Evolutionary conservation across 2,797 vertebrate species (phyloP), one percentile per base, ranked within the genome.

Genomic region (Gephyroberyx darwinii): DNA sequence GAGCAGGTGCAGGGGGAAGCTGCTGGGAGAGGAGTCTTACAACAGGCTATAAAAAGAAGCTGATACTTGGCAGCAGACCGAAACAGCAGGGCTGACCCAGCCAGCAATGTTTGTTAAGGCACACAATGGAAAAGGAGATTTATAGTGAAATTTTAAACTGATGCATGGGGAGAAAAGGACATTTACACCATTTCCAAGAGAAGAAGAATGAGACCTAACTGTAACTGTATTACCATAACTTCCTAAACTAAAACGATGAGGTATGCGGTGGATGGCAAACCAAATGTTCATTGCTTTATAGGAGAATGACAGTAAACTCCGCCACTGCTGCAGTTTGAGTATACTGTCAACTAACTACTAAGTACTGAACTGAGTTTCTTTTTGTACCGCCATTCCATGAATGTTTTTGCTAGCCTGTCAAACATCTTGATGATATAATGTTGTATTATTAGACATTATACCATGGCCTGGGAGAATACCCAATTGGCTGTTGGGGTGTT

Each of bases 391-490:
- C 26, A 26, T 26, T 26, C 26, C 26, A 26, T 26, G 26, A 26
- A 26, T 26, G 26, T 26, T 26, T 26, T 26, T 26, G 26, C 26
- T 26, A 26, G 26, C 26, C 26, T 26, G 26, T 26, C 26, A 26
- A 26, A 26, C 26, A 26, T 26, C 26, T 26, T 26, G 26, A 26
- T 26, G 26, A 26, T 26, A 26, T 26, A 26, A 26, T 26, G 26
- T 26, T 26, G 26, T 26, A 26, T 71, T 74, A 86, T 84, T 85
- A 84, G 58, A 62, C 62, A 75, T 84, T 87, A 69, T 39, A 60
- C 57, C 57, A 37, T 20, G 47, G 64, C 51, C 16, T 45, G 50
- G 60, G 58, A 77, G 79, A 84, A 86, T 65, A 79, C 71, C 70
- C 8, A 0, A 75, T 68, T 72, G 72, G 68, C 83, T 79, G 4